These are phyloP conservation scores for Marmota flaviventris DNA, from an alignment of 2,113 vertebrate species.

Conservation along the genomic window DNA sequence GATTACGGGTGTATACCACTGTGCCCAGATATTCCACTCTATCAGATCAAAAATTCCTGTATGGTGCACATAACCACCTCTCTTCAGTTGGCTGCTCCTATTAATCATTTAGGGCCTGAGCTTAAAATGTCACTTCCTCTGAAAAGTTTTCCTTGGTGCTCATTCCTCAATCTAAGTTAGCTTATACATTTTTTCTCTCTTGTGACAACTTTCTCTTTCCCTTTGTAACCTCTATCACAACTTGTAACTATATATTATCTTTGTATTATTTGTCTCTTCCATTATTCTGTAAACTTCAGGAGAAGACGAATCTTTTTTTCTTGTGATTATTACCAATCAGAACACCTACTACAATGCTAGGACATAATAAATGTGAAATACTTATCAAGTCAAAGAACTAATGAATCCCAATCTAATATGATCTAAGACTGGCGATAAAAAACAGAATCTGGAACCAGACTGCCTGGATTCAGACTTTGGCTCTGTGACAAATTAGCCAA, in stretches of 20 bases:
- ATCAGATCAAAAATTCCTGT: background rate
- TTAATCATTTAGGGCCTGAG: background rate
- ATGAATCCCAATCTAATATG: background rate
- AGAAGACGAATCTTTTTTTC: background rate
- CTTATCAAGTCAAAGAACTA: slow-evolving; percentile 42
- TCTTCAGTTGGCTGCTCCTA: background rate
- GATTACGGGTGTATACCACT: background rate
- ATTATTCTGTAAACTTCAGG: background rate
- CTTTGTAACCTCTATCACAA: background rate
- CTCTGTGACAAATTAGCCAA: background rate
- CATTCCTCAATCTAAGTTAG: background rate
- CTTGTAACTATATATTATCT: background rate
- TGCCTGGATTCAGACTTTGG: background rate
- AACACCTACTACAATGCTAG: background rate
- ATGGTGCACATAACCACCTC: background rate
- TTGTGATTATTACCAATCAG: background rate
- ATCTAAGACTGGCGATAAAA: background rate
- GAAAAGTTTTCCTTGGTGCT: background rate
- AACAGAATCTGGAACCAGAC: background rate
- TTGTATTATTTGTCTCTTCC: background rate
- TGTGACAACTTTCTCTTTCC: background rate
- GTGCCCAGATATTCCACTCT: background rate
- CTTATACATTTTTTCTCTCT: slow-evolving; percentile 6
- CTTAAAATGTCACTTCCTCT: background rate
- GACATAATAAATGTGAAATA: background rate